Base-by-base conservation (phyloP, 2,113 vertebrate genomes). In the Laticauda laticaudata region DNA sequence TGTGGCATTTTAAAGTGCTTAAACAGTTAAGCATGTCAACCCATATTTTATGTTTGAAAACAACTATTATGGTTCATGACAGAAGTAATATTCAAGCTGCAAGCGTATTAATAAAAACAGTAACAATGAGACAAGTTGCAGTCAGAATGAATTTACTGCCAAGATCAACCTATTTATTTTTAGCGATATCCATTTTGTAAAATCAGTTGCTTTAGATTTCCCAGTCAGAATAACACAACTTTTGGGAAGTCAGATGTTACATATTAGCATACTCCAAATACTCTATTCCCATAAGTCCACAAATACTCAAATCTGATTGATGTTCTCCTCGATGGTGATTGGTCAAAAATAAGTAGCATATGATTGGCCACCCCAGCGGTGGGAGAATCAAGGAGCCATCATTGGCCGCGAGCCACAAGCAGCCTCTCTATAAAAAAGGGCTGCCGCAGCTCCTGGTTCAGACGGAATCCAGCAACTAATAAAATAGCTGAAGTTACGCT, bases 201-300 rank as follows among this genome's bases (percentile, higher is more conserved):
- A 61, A 96, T 54, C 95, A 97, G 95, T 96, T 97, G 96, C 88
- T 93, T 97, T 95, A 92, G 93, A 97, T 96, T 92, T 90, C 89
- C 90, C 90, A 95, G 90, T 88, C 91, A 97, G 92, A 93, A 97
- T 93, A 96, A 96, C 92, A 26, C 92, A 45, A 94, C 90, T 39
- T 64, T 91, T 91, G 92, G 88, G 95, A 93, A 91, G 93, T 51
- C 93, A 93, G 91, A 93, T 39, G 34, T 39, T 39, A 39, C 34
- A 39, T 39, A 39, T 39, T 39, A 39, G 34, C 34, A 1, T 39
- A 39, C 34, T 39, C 34, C 34, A 39, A 39, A 39, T 39, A 39
- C 34, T 39, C 34, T 39, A 39, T 39, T 39, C 34, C 34, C 34
- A 39, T 39, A 39, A 39, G 34, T 39, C 34, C 34, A 39, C 34